Base-by-base conservation (phyloP, 2,113 vertebrate genomes). In the Rousettus leschenaultii region DNA sequence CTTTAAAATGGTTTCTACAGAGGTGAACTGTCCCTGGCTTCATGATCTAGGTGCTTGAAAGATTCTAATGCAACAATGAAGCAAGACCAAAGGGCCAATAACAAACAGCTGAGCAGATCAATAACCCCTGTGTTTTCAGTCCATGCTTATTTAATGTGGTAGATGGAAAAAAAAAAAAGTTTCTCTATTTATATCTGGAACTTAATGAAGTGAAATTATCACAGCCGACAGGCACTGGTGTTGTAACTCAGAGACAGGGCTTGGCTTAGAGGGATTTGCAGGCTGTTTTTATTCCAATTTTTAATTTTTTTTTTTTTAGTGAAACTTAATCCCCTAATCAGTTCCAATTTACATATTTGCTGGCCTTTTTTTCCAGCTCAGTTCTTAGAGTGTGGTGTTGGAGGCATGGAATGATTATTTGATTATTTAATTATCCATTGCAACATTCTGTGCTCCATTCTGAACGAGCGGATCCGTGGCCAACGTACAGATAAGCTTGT, bases 201-300 rank as follows among this genome's bases (percentile, higher is more conserved):
- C 97, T 99, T 99, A 99, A 99, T 99, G 99, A 99, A 99, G 99
- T 99, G 99, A 99, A 99, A 99, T 99, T 99, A 99, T 99, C 99
- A 99, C 98, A 98, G 98, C 98, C 98, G 98, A 99, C 99, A 99
- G 99, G 99, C 99, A 97, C 98, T 99, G 97, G 98, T 98, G 98
- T 70, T 98, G 98, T 98, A 98, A 98, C 98, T 98, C 98, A 97
- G 98, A 98, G 98, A 98, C 98, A 99, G 97, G 98, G 98, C 97
- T 98, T 99, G 98, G 97, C 98, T 98, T 97, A 98, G 97, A 98
- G 96, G 98, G 98, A 98, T 98, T 98, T 98, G 98, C 97, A 98
- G 98, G 98, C 98, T 99, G 99, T 99, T 99, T 99, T 99, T 98
- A 99, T 98, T 99, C 98, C 98, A 99, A 99, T 98, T 95, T 97